Conservation (phyloP, 2,797 vertebrate species). For the Enteromius anoplus region DNA sequence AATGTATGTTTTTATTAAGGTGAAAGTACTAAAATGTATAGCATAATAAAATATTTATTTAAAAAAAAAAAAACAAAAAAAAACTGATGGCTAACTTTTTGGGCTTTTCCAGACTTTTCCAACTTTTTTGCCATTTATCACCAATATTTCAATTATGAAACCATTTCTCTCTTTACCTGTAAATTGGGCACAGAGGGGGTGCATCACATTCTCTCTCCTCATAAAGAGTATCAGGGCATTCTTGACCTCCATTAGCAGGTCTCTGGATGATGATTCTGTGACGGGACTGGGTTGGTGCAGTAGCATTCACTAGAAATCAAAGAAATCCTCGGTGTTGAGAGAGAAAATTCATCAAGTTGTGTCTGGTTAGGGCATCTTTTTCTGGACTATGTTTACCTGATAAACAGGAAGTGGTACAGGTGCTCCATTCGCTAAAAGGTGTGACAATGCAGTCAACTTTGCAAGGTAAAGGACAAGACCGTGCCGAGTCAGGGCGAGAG, state of each 20-base stretch:
- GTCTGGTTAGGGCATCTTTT: background rate
- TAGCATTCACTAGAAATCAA: conserved; percentile 72
- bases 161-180: conserved; percentile 69
- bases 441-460: conserved; percentile 82
- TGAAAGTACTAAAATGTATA: background rate
- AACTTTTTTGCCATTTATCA: background rate
- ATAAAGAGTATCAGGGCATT: conserved; percentile 84
- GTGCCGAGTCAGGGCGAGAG: conserved; percentile 70
- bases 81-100: background rate
- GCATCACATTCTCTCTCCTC: conserved; percentile 87
- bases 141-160: background rate
- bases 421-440: conserved; percentile 84
- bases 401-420: conserved; percentile 76
- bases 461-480: conserved; percentile 78
- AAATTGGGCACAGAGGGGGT: conserved; percentile 75
- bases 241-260: conserved; percentile 77
- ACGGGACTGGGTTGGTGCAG: conserved; percentile 78
- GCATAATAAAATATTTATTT: background rate
- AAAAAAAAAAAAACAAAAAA: too few relatives aligned
- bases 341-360: background rate
- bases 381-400: conserved; percentile 68
- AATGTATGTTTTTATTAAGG: background rate
- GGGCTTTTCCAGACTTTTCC: background rate
- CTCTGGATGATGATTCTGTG: conserved; percentile 81
- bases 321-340: background rate